These are phyloP conservation scores for Melanotus villosus DNA, from an alignment of 2,888 invertebrate species.

Conservation along the genomic window DNA sequence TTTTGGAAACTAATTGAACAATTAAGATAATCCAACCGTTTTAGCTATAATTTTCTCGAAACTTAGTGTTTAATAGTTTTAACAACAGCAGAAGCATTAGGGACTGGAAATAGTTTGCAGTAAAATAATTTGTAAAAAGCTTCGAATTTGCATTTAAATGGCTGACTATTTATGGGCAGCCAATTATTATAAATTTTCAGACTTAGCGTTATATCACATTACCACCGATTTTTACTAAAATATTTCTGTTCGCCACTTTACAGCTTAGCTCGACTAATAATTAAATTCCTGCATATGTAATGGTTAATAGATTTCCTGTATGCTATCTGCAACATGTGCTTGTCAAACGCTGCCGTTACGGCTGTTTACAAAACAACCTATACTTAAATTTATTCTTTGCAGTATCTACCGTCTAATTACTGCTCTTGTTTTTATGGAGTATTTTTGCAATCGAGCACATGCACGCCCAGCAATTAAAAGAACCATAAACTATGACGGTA, in stretches of 20 bases:
- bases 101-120: not conserved
- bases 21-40: not conserved
- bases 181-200: constrained; percentile 35
- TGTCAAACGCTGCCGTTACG: constrained; percentile 3
- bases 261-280: constrained; percentile 17
- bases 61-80: constrained; percentile 16
- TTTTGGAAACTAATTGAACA: not conserved
- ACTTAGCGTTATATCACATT: constrained; percentile 23
- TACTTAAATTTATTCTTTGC: constrained; percentile 21
- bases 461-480: constrained; percentile 37
- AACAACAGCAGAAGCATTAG: constrained; percentile 10
- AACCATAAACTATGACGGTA: constrained; percentile 33
- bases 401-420: constrained; percentile 23
- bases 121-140: constrained; percentile 32
- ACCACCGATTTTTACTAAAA: constrained; percentile 12
- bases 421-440: constrained; percentile 29
- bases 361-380: constrained; percentile 3
- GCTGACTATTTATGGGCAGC: constrained; percentile 33
- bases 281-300: constrained; percentile 35
- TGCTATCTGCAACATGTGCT: not conserved
- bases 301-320: not conserved
- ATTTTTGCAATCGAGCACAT: constrained; percentile 21
- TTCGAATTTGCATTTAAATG: constrained; percentile 40
- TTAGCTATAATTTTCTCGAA: too few species aligned
- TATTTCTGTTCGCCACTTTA: constrained; percentile 26